Evolutionary conservation across 2,888 invertebrate genomes (phyloP), one percentile per base, ranked within the genome.

Genomic region (Calameuta filiformis): DNA sequence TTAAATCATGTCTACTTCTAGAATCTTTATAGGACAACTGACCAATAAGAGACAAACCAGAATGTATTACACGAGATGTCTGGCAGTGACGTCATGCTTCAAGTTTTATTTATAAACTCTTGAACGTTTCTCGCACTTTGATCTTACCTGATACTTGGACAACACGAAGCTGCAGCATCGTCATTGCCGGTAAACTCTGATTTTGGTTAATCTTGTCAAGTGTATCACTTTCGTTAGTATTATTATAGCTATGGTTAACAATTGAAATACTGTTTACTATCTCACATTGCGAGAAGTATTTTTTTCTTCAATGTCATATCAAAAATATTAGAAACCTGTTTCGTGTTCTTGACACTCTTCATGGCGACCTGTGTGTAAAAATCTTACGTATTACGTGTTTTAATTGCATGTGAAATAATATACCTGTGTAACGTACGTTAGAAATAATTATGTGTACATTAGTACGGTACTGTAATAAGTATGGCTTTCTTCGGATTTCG

Each of bases 51-150:
- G 56, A 23, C 9, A 9, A 56, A 56, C 56, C 56, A 23, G 56
- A 56, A 56, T 56, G 56, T 56, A 56, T 56, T 9, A 56, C 23
- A 56, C 56, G 56, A 9, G 56, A 56, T 56, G 56, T 56, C 56
- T 56, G 56, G 56, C 23, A 23, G 23, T 83, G 84, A 86, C 83
- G 84, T 84, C 86, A 86, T 37, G 75, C 15, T 69, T 23, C 71
- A 75, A 69, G 75, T 80, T 85, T 82, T 86, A 86, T 86, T 86
- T 86, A 85, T 86, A 86, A 83, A 81, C 79, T 81, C 79, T 77
- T 75, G 80, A 79, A 73, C 79, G 75, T 79, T 81, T 77, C 75
- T 73, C 73, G 85, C 77, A 86, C 86, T 87, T 86, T 84, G 87
- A 85, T 81, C 86, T 81, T 75, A 77, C 68, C 79, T 75, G 73